Evolutionary conservation across 2,797 vertebrate species (phyloP).

Genomic region (Pangasius macronema): DNA sequence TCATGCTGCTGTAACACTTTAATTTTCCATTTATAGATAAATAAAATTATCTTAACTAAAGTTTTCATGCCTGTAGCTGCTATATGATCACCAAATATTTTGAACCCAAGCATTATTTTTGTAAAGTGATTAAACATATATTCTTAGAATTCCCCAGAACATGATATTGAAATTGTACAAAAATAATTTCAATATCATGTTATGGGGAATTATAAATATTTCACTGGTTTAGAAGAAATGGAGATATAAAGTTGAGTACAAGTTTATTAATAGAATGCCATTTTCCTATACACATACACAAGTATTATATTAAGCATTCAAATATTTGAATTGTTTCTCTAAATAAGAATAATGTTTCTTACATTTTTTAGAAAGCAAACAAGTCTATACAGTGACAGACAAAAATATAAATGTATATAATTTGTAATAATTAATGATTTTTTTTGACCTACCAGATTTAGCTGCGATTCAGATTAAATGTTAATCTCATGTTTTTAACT

Average conservation of each 20-base stretch:
- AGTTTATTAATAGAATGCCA: background rate
- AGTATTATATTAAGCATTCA: background rate
- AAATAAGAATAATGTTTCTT: background rate
- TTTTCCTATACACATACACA: background rate
- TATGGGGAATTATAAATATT: too few relatives aligned
- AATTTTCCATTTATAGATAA: too few relatives aligned
- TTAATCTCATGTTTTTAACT: background rate
- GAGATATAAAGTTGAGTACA: too few relatives aligned
- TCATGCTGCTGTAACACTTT: too few relatives aligned
- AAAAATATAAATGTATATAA: background rate
- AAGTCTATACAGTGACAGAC: background rate
- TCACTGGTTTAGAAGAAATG: too few relatives aligned
- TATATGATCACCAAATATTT: too few relatives aligned
- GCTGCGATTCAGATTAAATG: background rate
- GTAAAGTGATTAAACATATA: background rate
- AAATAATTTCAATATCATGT: too few relatives aligned
- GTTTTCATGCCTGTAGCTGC: too few relatives aligned
- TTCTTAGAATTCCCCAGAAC: background rate
- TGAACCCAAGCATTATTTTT: background rate
- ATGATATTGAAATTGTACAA: background rate
- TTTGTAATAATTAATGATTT: background rate
- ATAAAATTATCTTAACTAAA: too few relatives aligned
- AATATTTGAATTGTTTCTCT: background rate
- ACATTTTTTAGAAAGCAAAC: background rate
- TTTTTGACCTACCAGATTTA: too few relatives aligned